Evolutionary conservation across 2,888 invertebrate species (phyloP).

Genomic region (Phortica magna): DNA sequence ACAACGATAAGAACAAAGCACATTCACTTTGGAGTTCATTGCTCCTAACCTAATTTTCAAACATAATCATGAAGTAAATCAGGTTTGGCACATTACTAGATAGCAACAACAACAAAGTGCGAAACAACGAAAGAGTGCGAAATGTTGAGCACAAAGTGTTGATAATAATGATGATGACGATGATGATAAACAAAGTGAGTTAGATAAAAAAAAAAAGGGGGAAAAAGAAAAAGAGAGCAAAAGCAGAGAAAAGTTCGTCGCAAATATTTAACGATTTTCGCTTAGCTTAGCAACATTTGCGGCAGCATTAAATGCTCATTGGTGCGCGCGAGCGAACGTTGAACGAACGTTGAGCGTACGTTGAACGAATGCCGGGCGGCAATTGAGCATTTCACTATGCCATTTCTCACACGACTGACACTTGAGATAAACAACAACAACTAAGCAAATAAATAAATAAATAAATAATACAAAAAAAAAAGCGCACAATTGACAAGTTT

Average conservation of each 20-base stretch:
- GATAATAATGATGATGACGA: neutral
- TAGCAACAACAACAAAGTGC: slow-evolving; percentile 49
- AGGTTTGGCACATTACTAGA: slow-evolving; percentile 63
- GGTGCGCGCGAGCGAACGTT: slow-evolving; percentile 40
- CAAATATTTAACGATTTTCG: slow-evolving; percentile 1
- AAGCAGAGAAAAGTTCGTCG: neutral
- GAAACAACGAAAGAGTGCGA: neutral
- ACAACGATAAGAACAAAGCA: slow-evolving; percentile 44
- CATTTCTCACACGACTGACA: slow-evolving; percentile 33
- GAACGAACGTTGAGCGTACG: slow-evolving; percentile 46
- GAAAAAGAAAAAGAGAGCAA: slow-evolving; percentile 14
- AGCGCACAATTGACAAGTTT: neutral
- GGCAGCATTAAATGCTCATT: slow-evolving; percentile 42
- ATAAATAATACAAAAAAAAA: neutral
- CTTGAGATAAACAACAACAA: neutral
- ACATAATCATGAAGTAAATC: slow-evolving; percentile 73
- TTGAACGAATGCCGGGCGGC: too few relatives aligned
- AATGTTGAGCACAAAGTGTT: too few relatives aligned
- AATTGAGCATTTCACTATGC: slow-evolving; percentile 37
- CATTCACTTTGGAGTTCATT: slow-evolving; percentile 72
- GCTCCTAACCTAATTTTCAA: slow-evolving; percentile 77
- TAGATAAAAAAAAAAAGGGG: neutral
- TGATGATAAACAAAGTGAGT: neutral
- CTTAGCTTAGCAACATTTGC: neutral
- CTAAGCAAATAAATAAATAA: neutral